Percentiles rank a stretch among this genome's conserved stretches.
These are phyloP conservation scores for Nansenia antarctica DNA, from an alignment of 2,113 vertebrate genomes.

Conservation along the genomic window DNA sequence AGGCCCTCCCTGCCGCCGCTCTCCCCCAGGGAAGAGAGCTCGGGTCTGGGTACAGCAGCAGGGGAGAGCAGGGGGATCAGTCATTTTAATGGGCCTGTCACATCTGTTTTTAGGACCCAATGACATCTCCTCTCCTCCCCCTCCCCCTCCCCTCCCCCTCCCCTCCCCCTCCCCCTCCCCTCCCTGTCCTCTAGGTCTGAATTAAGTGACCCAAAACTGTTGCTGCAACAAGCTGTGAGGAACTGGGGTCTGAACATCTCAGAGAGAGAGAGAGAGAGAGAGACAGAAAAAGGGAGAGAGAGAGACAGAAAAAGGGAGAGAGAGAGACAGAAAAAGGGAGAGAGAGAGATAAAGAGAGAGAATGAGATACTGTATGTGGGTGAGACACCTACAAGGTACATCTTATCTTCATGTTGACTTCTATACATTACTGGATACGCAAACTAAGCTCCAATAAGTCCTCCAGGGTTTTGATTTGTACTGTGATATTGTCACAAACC, in stretches of 20 bases:
- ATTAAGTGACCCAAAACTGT: constrained; percentile 70
- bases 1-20: constrained; percentile 43
- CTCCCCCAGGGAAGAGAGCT: constrained; percentile 64
- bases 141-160: no score
- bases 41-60: constrained; percentile 74
- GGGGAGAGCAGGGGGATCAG: constrained; percentile 60
- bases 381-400: no score
- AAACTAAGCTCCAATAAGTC: no score
- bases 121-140: constrained; percentile 60
- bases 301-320: no score
- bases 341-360: no score
- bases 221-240: constrained; percentile 70
- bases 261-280: constrained; percentile 13
- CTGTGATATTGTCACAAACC: no score
- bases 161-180: no score
- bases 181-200: constrained; percentile 61
- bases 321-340: no score
- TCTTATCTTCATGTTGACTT: no score
- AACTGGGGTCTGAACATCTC: constrained; percentile 27
- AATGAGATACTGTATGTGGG: no score
- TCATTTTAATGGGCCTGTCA: constrained; percentile 78
- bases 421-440: no score
- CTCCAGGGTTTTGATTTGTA: no score
- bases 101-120: constrained; percentile 76
- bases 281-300: not conserved